Evolutionary conservation across 2,888 invertebrate genomes (phyloP), one percentile per base, ranked within the genome.

Genomic region (Apeira syringaria): DNA sequence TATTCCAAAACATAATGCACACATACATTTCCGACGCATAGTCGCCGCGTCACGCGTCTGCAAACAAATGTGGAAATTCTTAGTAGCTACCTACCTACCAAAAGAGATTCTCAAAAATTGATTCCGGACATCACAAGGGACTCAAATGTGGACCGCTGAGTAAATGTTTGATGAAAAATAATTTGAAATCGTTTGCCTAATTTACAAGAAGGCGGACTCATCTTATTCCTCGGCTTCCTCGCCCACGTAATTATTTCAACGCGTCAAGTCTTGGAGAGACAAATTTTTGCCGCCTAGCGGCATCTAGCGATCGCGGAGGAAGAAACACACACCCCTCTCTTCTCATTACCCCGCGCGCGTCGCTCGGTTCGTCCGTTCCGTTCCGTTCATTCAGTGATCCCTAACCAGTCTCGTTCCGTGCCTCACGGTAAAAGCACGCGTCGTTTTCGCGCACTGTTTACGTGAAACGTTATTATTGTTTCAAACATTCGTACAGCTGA

Each of bases 1-100:
- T n/a, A n/a, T n/a, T n/a, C n/a, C n/a, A 59, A 72, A 77, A 80
- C 68, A 75, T 73, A 77, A 71, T 73, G 84, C 78, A 84, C 79
- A 86, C 84, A 85, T 80, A 80, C 81, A 87, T 86, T 85, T 84
- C 79, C 80, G 71, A 85, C 79, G 80, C 81, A 87, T 86, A 84
- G 83, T 79, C 80, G 71, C 76, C 75, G 68, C 76, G 77, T 78
- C 67, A 56, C 24, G 37, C 52, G 60, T 60, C 66, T 59, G 72
- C 73, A 80, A 74, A 76, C 72, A 74, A 68, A 69, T 68, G 68
- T 66, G 69, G 69, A 75, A 82, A 80, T 80, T 77, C 77, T 69
- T 80, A 78, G 79, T 73, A n/a, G n/a, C n/a, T n/a, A n/a, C n/a
- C n/a, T n/a, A n/a, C n/a, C n/a, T n/a, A 65, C 67, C 57, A 64